Evolutionary conservation across 35 echinoderm and acorn worm species (phyloP), one percentile per base, ranked within the genome.

Genomic region (Anneissia japonica): DNA sequence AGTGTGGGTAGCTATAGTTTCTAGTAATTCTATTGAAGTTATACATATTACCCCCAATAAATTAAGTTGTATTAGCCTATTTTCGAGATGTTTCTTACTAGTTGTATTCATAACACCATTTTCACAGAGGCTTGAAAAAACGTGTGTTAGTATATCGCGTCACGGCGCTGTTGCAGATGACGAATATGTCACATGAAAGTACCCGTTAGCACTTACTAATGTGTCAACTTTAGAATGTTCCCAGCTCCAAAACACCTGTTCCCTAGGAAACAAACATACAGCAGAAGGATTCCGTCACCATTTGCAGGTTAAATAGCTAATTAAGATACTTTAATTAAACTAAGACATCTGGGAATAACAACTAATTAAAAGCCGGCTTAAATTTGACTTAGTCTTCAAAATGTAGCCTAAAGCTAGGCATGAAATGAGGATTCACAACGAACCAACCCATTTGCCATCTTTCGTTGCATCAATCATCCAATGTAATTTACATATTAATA

Each of bases 311-410:
- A 64, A 64, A 23, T 64, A 64, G 1, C 51, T 64, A 64, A 64
- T 64, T 64, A 64, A 64, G 51, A 64, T 64, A 64, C 51, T 64
- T 64, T 64, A 64, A 64, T 64, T 64, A 64, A 64, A 64, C 51
- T 64, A 64, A 64, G 51, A 64, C 51, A 19, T 64, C 26, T 2
- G 51, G 51, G 51, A 64, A 64, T 64, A 64, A 64, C 51, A 64
- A 19, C 51, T 64, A 64, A 64, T 64, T 64, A 64, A 64, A 64
- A 19, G 51, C 9, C 26, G 51, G 21, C 51, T 64, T 64, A 12
- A 64, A 23, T 2, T 64, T 64, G 51, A 9, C 51, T 2, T 64
- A 26, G 7, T 26, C 1, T 64, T 64, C 51, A 64, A 23, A 12
- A 64, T 64, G 51, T 64, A 19, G 51, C 51, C 51, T 16, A 64